Evolutionary conservation across 2,888 invertebrate genomes (phyloP), one percentile per base, ranked within the genome.

Genomic region (Scelioninae gen. 1): DNA sequence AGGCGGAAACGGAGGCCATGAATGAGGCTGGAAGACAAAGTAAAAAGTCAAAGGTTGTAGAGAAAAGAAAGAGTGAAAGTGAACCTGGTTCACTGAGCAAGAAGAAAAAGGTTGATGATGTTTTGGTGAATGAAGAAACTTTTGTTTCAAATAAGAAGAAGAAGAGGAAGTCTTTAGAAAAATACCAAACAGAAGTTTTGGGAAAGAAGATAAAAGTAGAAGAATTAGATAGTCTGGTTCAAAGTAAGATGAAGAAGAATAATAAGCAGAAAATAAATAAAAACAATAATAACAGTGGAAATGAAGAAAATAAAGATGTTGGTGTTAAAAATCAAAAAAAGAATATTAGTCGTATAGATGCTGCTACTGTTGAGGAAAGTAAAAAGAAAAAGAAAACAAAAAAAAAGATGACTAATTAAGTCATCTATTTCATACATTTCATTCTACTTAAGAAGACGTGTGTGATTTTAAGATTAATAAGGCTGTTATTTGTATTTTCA

Each of bases 211-310:
- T n/a, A 0, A 62, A 83, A 68, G 56, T 23, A 4, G 65, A 79
- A 6, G 31, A 29, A 53, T 8, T 29, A 49, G 38, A 29, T 29
- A n/a, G 10, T 43, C 11, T 5, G 11, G 5, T 45, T 55, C 34
- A 32, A 4, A 32, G 34, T 56, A 40, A 62, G 45, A 85, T 83
- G 77, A 86, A 85, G 83, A 85, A 84, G 77, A 88, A 86, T 78
- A 89, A 87, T 8, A 38, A 10, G 38, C 1, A 38, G 8, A 9
- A 8, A 1, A 9, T 1, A 38, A 38, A 10, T 8, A 6, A 1
- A 9, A 10, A 38, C 4, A 38, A 38, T 10, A 38, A 4, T 38
- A 1, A 8, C 1, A 38, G 5, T 4, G 5, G 10, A 5, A 38
- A 10, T 38, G 38, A 38, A 69, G 87, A 85, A 43, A 49, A 49